Evolutionary conservation across 2,113 vertebrate genomes (phyloP).

Genomic region (Pelvicachromis taeniatus): DNA sequence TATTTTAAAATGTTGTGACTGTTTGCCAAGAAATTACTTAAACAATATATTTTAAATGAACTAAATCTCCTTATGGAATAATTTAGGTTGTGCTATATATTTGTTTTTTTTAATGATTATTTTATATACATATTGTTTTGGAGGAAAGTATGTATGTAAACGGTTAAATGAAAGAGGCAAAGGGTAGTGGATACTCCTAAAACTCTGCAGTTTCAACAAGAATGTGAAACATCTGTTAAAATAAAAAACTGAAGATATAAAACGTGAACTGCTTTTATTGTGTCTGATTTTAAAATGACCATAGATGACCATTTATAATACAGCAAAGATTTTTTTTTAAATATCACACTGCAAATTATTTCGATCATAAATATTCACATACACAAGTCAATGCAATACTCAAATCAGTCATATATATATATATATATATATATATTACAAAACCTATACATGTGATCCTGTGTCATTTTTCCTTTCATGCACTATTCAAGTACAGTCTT

Average conservation of each 20-base stretch:
- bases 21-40: not conserved
- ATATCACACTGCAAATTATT: not conserved
- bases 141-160: no score
- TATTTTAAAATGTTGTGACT: not conserved
- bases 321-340: fast-evolving
- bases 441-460: not conserved
- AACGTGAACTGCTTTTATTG: not conserved
- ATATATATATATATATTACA: not conserved
- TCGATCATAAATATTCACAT: not conserved
- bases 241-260: not conserved
- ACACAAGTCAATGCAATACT: not conserved
- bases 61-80: not conserved
- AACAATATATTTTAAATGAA: not conserved
- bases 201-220: not conserved
- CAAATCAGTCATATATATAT: not conserved
- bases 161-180: not conserved
- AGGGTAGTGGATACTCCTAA: not conserved
- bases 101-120: not conserved
- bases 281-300: not conserved
- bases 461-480: not conserved
- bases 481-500: not conserved
- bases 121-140: not conserved
- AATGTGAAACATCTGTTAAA: not conserved
- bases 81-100: not conserved
- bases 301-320: not conserved